A percentile compares a stretch with the other conserved stretches of the same genome.
phyloP scores from a whole-genome alignment of 2,888 invertebrate species.

The Agelastica alni region DNA sequence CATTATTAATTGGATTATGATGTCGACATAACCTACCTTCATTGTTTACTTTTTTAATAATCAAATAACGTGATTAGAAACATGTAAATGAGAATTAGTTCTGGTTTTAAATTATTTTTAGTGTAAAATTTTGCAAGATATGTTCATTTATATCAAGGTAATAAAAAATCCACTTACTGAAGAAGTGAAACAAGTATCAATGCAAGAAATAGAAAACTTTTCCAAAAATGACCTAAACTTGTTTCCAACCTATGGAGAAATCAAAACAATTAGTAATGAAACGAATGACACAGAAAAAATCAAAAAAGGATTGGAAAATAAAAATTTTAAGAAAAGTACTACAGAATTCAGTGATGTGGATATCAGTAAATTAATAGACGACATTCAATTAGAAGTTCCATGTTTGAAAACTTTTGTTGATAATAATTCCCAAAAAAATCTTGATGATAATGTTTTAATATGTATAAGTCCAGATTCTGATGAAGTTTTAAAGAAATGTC shows the following conservation, averaged over 20 bases:
- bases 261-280: conserved; percentile 24
- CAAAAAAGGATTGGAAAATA: neutral
- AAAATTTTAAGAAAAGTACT: too few relatives aligned
- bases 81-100: too few relatives aligned
- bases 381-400: neutral
- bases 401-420: conserved; percentile 7
- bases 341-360: neutral
- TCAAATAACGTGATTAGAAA: too few relatives aligned
- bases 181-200: conserved; percentile 18
- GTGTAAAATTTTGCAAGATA: conserved; percentile 38
- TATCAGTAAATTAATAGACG: conserved; percentile 7
- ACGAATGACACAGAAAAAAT: conserved; percentile 16
- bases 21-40: conserved; percentile 6
- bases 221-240: conserved; percentile 35
- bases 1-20: neutral
- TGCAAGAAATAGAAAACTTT: conserved; percentile 29
- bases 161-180: conserved; percentile 25
- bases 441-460: neutral
- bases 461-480: neutral
- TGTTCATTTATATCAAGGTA: conserved; percentile 35
- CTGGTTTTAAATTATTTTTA: conserved; percentile 28
- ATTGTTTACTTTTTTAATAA: too few relatives aligned
- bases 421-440: conserved; percentile 10
- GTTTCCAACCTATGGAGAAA: conserved; percentile 38
- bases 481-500: conserved; percentile 16